These are phyloP conservation scores for Hirtodrosophila trivittata DNA, from an alignment of 2,888 invertebrate genomes.

Conservation along the genomic window DNA sequence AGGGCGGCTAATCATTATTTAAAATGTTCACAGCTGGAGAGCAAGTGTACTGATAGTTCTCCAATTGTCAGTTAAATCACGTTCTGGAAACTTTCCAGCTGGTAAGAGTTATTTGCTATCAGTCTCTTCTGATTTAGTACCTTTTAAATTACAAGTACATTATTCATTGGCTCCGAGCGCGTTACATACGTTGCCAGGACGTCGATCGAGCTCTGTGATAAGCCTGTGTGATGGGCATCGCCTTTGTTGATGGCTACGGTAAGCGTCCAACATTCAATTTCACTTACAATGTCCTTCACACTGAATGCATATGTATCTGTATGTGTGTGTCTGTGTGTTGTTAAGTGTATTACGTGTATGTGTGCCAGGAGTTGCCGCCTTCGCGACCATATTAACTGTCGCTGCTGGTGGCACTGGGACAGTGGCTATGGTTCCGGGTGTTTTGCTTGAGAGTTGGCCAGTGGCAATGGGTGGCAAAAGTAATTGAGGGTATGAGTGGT, in stretches of 20 bases:
- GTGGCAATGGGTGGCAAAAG: background rate
- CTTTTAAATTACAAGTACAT: no score
- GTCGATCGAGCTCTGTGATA: background rate
- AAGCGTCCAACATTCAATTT: constrained; percentile 62
- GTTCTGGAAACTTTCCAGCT: no score
- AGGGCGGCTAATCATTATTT: no score
- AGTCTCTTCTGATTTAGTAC: no score
- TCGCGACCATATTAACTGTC: constrained; percentile 58
- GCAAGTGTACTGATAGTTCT: no score
- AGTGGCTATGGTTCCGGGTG: constrained; percentile 12
- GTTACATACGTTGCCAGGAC: no score
- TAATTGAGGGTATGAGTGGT: constrained; percentile 55
- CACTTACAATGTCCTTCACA: constrained; percentile 71
- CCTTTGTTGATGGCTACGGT: constrained; percentile 17
- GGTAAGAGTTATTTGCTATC: no score
- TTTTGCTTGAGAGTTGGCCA: background rate
- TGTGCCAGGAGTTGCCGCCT: constrained; percentile 29
- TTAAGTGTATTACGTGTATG: constrained; percentile 7
- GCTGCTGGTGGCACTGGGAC: constrained; percentile 22
- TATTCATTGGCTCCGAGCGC: no score
- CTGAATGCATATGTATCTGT: constrained; percentile 31
- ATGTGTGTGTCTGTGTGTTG: background rate
- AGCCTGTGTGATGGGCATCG: background rate
- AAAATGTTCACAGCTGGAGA: no score
- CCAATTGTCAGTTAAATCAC: no score